Evolutionary conservation across 2,113 vertebrate genomes (phyloP), one percentile per base, ranked within the genome.

Genomic region (Paralichthys olivaceus): DNA sequence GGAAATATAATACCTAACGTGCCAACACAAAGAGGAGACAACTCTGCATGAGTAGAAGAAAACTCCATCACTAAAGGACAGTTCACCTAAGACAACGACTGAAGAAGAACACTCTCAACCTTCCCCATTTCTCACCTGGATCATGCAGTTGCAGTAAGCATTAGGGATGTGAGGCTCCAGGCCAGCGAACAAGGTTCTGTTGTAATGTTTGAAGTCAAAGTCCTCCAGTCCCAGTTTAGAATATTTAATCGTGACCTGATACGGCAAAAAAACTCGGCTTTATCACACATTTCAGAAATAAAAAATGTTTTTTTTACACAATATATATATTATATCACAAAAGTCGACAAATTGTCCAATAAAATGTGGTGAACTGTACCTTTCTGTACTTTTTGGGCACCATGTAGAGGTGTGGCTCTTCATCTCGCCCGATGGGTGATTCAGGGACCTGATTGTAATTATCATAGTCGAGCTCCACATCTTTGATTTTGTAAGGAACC

Each of bases 131-230:
- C 84, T 89, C 80, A 98, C 98, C 95, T 99, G 98, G 75, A 99
- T 97, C 98, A 99, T 99, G 92, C 97, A 99, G 94, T 99, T 99
- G 85, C 98, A 99, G 94, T 99, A 99, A 29, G 98, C 98, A 0
- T 99, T 99, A 79, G 98, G 98, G 79, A 99, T 99, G 80, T 99
- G 98, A n/a, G 98, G 97, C 89, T 99, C 98, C 88, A 99, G 89
- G 1, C 98, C 98, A 0, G 97, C 98, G 81, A 99, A 99, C 78
- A 99, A 84, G 0, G 98, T 99, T 91, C 96, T 98, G 92, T 99
- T 99, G 93, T 99, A 99, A 90, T 99, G 98, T 89, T 99, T 99
- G 87, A 99, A 99, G 91, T 99, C 98, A 90, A 99, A 99, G 80
- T 99, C 97, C 77, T 99, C 98, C 57, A 99, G 90, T 14, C 98